phyloP scores from a whole-genome alignment of 1,140 invertebrate genomes.

The Drosophila gunungcola region DNA sequence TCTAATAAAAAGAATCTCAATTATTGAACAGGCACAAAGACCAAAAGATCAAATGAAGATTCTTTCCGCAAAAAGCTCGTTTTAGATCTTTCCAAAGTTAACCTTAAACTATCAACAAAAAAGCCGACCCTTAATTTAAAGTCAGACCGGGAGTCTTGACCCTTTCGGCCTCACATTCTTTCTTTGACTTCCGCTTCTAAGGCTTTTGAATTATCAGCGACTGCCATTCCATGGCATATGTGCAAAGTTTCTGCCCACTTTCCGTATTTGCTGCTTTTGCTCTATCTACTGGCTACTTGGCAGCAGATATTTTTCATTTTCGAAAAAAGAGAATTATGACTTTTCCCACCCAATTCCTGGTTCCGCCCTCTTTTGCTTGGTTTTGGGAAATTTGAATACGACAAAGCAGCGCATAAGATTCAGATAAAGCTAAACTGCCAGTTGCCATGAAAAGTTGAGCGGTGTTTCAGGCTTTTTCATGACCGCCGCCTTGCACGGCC shows the following conservation, averaged over 20 bases:
- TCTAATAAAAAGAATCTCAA: no score
- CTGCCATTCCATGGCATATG: constrained; percentile 57
- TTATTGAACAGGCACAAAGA: no score
- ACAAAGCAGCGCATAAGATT: constrained; percentile 71
- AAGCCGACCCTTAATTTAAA: neutral
- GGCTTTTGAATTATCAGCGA: constrained; percentile 8
- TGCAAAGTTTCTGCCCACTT: constrained; percentile 69
- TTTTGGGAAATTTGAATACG: constrained; percentile 72
- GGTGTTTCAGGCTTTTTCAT: constrained; percentile 40
- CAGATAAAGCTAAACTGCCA: constrained; percentile 64
- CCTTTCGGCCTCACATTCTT: constrained; percentile 50
- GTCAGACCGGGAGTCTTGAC: constrained; percentile 5
- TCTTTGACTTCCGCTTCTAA: constrained; percentile 51
- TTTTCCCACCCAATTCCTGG: constrained; percentile 49
- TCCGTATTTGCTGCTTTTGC: constrained; percentile 36
- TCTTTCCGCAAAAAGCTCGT: no score
- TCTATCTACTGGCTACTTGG: constrained; percentile 25
- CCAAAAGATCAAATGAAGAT: no score
- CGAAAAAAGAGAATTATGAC: constrained; percentile 67
- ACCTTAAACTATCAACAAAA: no score
- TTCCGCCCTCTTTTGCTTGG: constrained; percentile 34
- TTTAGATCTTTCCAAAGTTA: no score
- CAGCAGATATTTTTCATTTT: constrained; percentile 60
- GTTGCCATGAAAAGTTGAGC: constrained; percentile 45
- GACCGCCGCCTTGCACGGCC: constrained; percentile 24